phyloP scores from a whole-genome alignment of 2,888 invertebrate species.

The Euplexia lucipara region DNA sequence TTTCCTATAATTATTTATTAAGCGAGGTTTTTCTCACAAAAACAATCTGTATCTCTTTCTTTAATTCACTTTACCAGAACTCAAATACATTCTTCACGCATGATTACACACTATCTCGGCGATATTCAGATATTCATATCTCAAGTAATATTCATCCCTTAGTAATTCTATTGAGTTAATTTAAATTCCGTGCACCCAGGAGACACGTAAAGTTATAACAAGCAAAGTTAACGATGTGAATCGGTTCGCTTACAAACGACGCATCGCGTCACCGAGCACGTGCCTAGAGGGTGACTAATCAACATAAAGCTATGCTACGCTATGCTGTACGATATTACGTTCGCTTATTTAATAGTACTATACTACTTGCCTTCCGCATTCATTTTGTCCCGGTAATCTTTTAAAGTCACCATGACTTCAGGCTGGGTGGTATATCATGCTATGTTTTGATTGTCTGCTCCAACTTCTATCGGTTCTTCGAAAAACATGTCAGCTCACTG shows the following conservation, averaged over 20 bases:
- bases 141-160: slow-evolving; percentile 70
- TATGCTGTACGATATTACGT: neutral
- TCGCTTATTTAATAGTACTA: neutral
- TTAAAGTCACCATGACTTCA: neutral
- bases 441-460: too few relatives aligned
- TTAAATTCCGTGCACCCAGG: slow-evolving; percentile 80
- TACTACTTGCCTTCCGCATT: neutral
- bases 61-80: slow-evolving; percentile 26
- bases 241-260: slow-evolving; percentile 75
- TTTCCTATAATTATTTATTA: neutral
- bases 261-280: slow-evolving; percentile 73
- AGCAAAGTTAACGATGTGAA: slow-evolving; percentile 86
- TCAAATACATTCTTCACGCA: slow-evolving; percentile 44
- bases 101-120: slow-evolving; percentile 69
- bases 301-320: slow-evolving; percentile 35
- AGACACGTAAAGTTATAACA: slow-evolving; percentile 85
- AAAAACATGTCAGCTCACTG: too few relatives aligned
- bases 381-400: neutral
- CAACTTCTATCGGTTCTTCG: too few relatives aligned
- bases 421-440: neutral
- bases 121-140: slow-evolving; percentile 62
- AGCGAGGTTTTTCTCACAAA: neutral
- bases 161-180: slow-evolving; percentile 78
- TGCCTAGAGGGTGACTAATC: slow-evolving; percentile 43
- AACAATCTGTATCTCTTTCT: slow-evolving; percentile 7